Percentiles rank a stretch among this genome's conserved stretches.
Conservation (phyloP, 2,888 invertebrate genomes). For the Mallateleia sp. region DNA sequence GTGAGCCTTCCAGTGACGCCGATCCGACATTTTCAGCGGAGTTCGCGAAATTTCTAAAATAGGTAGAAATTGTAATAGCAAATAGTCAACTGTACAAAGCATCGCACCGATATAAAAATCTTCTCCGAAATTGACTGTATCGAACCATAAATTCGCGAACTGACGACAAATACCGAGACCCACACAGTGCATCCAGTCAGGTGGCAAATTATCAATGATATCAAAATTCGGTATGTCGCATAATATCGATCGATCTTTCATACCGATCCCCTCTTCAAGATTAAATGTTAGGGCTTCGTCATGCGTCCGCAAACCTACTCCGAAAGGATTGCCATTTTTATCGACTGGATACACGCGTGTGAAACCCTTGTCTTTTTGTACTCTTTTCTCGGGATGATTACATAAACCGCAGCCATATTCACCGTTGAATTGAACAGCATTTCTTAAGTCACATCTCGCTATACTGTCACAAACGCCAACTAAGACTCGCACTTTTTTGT, state of each 20-base stretch:
- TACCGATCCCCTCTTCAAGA: slow-evolving; percentile 20
- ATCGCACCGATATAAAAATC: slow-evolving; percentile 21
- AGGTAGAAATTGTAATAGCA: slow-evolving; percentile 42
- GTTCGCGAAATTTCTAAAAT: slow-evolving; percentile 36
- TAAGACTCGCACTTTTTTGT: slow-evolving; percentile 51
- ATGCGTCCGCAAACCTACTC: slow-evolving; percentile 46
- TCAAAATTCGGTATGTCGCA: slow-evolving; percentile 55
- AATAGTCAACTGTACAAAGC: slow-evolving; percentile 28
- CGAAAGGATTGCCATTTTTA: slow-evolving; percentile 37
- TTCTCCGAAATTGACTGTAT: slow-evolving; percentile 21
- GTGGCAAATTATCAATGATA: slow-evolving; percentile 45
- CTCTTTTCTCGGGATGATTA: slow-evolving; percentile 48
- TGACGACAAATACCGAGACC: slow-evolving; percentile 58
- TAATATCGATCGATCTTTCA: slow-evolving; percentile 47
- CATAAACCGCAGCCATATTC: slow-evolving; percentile 70
- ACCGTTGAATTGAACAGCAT: slow-evolving; percentile 58
- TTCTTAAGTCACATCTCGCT: slow-evolving; percentile 48
- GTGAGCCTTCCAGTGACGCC: slow-evolving; percentile 53
- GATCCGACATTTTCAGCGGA: slow-evolving; percentile 38
- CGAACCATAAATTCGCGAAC: slow-evolving; percentile 60
- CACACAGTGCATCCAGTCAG: slow-evolving; percentile 63
- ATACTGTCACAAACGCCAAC: slow-evolving; percentile 60
- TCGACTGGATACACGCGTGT: slow-evolving; percentile 65
- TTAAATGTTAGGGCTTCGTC: slow-evolving; percentile 19
- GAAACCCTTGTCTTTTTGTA: slow-evolving; percentile 63